Conservation (phyloP, 2,888 invertebrate genomes). For the Calephelis perditalis region DNA sequence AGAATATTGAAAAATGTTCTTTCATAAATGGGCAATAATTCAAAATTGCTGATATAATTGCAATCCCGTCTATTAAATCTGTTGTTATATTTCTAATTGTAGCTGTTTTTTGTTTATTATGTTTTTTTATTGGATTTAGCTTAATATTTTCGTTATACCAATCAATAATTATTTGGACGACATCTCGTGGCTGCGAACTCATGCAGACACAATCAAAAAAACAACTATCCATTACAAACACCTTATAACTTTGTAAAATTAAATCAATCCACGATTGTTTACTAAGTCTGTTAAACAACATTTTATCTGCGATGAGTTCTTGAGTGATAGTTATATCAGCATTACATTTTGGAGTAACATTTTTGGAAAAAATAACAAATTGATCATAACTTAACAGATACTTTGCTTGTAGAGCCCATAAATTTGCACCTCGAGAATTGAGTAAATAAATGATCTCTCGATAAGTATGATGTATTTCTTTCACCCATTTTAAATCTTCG, state of each 20-base stretch:
- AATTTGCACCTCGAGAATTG: constrained; percentile 52
- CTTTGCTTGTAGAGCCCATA: constrained; percentile 53
- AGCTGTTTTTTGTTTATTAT: constrained; percentile 37
- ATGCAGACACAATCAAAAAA: constrained; percentile 66
- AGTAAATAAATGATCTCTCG: constrained; percentile 54
- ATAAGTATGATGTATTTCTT: constrained; percentile 63
- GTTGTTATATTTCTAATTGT: constrained; percentile 66
- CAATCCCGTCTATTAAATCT: constrained; percentile 76
- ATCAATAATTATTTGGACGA: constrained; percentile 51
- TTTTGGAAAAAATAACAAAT: constrained; percentile 50
- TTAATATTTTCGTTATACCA: constrained; percentile 58
- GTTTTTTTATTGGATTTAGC: constrained; percentile 42
- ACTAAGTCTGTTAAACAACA: constrained; percentile 52
- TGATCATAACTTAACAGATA: constrained; percentile 61
- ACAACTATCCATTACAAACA: constrained; percentile 69
- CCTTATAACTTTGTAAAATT: constrained; percentile 79
- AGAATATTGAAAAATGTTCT: constrained; percentile 58
- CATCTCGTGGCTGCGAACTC: constrained; percentile 47
- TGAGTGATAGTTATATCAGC: constrained; percentile 50
- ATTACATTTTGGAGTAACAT: constrained; percentile 48
- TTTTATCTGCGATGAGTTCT: constrained; percentile 43
- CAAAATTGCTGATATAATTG: constrained; percentile 73
- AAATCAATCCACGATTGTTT: constrained; percentile 80
- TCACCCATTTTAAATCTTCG: constrained; percentile 50
- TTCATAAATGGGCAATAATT: constrained; percentile 78